A percentile compares a stretch with the other conserved stretches of the same genome.
These are phyloP conservation scores for Nesogale talazaci DNA, from an alignment of 2,113 vertebrate genomes.

Conservation along the genomic window DNA sequence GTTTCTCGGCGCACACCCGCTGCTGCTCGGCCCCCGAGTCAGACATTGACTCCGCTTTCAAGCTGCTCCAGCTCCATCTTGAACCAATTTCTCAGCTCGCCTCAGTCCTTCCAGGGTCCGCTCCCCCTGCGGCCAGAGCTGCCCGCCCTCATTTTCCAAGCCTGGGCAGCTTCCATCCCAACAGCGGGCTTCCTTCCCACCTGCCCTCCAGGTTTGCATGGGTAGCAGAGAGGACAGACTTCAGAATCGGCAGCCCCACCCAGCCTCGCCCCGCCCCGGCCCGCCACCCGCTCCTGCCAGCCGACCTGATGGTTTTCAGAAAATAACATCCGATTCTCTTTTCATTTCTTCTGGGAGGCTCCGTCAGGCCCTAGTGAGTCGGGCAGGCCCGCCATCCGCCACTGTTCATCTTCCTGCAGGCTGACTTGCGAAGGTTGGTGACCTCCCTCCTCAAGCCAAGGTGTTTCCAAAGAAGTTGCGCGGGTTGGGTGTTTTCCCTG, in stretches of 20 bases:
- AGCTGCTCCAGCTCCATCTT: conserved; percentile 72
- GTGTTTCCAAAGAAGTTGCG: background rate
- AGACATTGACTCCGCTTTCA: conserved; percentile 60
- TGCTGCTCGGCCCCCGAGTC: background rate
- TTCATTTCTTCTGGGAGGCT: conserved; percentile 10
- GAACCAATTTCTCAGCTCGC: conserved; percentile 65
- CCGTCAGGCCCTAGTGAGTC: background rate
- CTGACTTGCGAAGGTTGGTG: background rate
- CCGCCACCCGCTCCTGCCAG: background rate
- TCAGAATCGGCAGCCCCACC: conserved; percentile 24
- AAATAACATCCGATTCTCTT: background rate
- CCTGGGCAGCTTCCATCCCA: conserved; percentile 68
- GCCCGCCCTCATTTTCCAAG: conserved; percentile 27
- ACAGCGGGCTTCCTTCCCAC: conserved; percentile 33
- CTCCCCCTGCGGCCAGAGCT: conserved; percentile 35
- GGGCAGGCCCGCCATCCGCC: background rate
- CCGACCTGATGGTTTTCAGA: background rate
- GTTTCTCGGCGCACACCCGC: background rate
- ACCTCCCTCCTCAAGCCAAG: conserved; percentile 6
- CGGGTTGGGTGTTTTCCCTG: background rate
- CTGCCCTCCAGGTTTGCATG: conserved; percentile 57
- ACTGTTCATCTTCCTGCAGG: background rate
- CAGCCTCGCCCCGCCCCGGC: background rate
- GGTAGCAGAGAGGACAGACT: conserved; percentile 44
- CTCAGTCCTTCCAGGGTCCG: conserved; percentile 53